Conservation (phyloP, 2,888 invertebrate genomes). For the Drosophila anceps region DNA sequence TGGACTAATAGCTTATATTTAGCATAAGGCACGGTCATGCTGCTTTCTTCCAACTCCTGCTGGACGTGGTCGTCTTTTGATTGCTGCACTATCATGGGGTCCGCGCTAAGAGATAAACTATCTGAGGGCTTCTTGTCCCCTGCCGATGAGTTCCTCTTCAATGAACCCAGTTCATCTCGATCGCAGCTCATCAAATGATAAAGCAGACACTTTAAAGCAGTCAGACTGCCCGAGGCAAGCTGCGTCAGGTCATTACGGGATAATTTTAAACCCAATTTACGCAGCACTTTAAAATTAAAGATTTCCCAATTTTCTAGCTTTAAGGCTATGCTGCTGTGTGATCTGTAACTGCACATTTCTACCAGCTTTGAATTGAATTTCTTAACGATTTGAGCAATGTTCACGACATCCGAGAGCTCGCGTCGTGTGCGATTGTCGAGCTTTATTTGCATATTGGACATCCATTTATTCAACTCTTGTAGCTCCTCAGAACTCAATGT, state of each 20-base stretch:
- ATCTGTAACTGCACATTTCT: background rate
- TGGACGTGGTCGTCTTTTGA: background rate
- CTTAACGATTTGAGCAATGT: conserved; percentile 72
- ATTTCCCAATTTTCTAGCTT: conserved; percentile 90
- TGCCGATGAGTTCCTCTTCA: background rate
- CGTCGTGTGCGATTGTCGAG: conserved; percentile 61
- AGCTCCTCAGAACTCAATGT: conserved; percentile 50
- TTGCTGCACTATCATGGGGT: background rate
- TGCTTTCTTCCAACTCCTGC: fast-evolving
- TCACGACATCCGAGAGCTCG: conserved; percentile 22
- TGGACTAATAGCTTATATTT: conserved; percentile 5
- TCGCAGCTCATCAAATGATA: conserved; percentile 2
- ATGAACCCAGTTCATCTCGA: background rate
- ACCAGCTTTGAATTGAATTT: background rate
- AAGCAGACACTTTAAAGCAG: background rate
- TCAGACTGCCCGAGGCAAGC: conserved; percentile 85
- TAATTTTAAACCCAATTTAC: conserved; percentile 87
- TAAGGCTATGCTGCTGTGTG: background rate
- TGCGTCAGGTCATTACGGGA: conserved; percentile 87
- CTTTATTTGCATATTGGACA: conserved; percentile 85
- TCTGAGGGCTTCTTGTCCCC: background rate
- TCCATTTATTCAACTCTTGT: conserved; percentile 76
- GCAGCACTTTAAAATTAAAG: conserved; percentile 90
- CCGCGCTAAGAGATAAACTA: background rate
- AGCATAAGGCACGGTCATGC: background rate